Evolutionary conservation across 2,888 invertebrate genomes (phyloP).

Genomic region (Lymantria dispar): DNA sequence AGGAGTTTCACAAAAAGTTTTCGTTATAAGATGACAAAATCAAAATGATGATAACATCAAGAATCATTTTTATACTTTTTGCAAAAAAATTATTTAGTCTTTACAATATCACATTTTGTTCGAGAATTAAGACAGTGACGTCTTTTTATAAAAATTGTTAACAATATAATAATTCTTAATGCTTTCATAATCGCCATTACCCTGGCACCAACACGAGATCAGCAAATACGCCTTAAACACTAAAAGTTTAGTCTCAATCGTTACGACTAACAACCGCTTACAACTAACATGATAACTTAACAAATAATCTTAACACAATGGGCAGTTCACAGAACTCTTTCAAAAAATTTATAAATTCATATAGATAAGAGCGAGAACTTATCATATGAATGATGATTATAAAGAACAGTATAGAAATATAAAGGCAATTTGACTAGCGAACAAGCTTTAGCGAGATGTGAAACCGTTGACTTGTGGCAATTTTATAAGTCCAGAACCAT

Average conservation of each 20-base stretch:
- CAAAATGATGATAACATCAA: constrained; percentile 80
- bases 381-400: constrained; percentile 36
- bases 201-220: constrained; percentile 78
- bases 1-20: constrained; percentile 79
- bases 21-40: constrained; percentile 76
- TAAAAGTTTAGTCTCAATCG: constrained; percentile 67
- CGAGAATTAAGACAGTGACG: constrained; percentile 75
- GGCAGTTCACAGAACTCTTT: constrained; percentile 69
- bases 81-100: constrained; percentile 73
- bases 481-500: constrained; percentile 62
- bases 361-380: constrained; percentile 47
- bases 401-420: constrained; percentile 28
- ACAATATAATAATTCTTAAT: constrained; percentile 80
- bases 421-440: constrained; percentile 43
- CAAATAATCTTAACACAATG: constrained; percentile 67
- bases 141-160: constrained; percentile 75
- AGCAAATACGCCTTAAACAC: constrained; percentile 67
- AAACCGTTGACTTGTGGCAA: constrained; percentile 61
- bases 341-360: constrained; percentile 53
- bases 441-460: constrained; percentile 49
- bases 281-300: constrained; percentile 68
- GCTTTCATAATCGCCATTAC: constrained; percentile 74
- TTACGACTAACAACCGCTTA: constrained; percentile 72
- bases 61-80: constrained; percentile 74
- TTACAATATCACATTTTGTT: constrained; percentile 81